Percentiles rank a stretch among this genome's conserved stretches.
These are phyloP conservation scores for Muscicapa adusta DNA, from an alignment of 2,113 vertebrate species.

Conservation along the genomic window DNA sequence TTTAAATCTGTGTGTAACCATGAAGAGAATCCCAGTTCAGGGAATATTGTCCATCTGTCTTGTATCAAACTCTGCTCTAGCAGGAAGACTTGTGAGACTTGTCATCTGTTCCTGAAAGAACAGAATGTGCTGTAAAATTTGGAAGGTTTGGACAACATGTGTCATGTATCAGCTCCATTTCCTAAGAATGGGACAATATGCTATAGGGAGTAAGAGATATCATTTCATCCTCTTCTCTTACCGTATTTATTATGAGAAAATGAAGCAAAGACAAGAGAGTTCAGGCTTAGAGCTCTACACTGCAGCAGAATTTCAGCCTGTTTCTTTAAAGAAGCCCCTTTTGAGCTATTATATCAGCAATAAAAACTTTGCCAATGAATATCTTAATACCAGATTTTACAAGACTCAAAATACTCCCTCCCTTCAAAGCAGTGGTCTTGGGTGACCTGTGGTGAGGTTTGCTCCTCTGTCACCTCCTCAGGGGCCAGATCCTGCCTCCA, in stretches of 20 bases:
- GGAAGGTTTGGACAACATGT: constrained; percentile 56
- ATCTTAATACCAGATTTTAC: not conserved
- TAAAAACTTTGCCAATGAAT: not conserved
- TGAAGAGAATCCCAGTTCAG: constrained; percentile 12
- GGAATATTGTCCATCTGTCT: constrained; percentile 67
- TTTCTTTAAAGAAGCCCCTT: not conserved
- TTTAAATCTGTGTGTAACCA: not conserved
- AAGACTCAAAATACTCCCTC: not conserved
- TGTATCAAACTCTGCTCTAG: constrained; percentile 56
- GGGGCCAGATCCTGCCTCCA: not conserved
- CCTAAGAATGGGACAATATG: constrained; percentile 1
- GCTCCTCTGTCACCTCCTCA: not conserved
- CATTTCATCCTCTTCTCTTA: not conserved
- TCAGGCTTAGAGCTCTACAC: not conserved
- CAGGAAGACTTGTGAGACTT: constrained; percentile 64
- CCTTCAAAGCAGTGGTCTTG: not conserved
- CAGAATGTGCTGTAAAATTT: constrained; percentile 62
- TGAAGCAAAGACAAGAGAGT: not conserved
- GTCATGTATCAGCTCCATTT: not conserved
- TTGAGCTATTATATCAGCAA: not conserved
- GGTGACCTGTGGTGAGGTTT: not conserved
- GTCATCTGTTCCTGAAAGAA: constrained; percentile 71
- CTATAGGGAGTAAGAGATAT: not conserved
- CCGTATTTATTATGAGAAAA: not conserved
- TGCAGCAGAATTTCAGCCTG: not conserved